Evolutionary conservation across 2,888 invertebrate genomes (phyloP), one percentile per base, ranked within the genome.

Genomic region (Epistrophella euchroma): DNA sequence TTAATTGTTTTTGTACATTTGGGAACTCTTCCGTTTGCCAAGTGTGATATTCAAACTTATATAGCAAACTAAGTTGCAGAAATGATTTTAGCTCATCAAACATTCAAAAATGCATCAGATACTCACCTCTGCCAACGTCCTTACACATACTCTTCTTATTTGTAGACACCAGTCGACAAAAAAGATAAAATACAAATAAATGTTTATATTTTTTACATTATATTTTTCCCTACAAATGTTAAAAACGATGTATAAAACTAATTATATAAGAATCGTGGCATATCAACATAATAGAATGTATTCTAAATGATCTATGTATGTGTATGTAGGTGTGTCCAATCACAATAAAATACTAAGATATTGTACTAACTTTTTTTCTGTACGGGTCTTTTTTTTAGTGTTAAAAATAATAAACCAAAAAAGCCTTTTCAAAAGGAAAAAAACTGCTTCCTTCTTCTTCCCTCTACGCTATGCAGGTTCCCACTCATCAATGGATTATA

Each of bases 311-410:
- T 60, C 1, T 40, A 28, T 56, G 4, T 10, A n/a, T 45, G 9
- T 32, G 32, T 45, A 28, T 28, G 64, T 28, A 45, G 45, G 22
- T 66, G 19, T 47, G 47, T 66, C 66, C 19, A 66, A 66, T 66
- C 66, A 66, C 66, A 66, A 66, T 66, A 19, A 47, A 66, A 66
- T 66, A 66, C 66, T 66, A 35, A 47, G 7, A 25, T 17, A 28
- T 15, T 64, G 37, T 60, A 22, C 15, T 37, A 15, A 37, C 15
- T 60, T 58, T 19, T 5, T 45, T 45, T 17, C 11, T 28, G 17
- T 45, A 19, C 19, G 37, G 11, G 37, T 11, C 15, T 60, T 60
- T 19, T 22, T 37, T 58, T 17, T 13, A 19, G 13, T 37, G 7
- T 55, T 17, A 11, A 35, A 11, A 11, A 17, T 15, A 35, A 32